phyloP scores from a whole-genome alignment of 1,140 invertebrate genomes.

The Hypsibius dujardini region DNA sequence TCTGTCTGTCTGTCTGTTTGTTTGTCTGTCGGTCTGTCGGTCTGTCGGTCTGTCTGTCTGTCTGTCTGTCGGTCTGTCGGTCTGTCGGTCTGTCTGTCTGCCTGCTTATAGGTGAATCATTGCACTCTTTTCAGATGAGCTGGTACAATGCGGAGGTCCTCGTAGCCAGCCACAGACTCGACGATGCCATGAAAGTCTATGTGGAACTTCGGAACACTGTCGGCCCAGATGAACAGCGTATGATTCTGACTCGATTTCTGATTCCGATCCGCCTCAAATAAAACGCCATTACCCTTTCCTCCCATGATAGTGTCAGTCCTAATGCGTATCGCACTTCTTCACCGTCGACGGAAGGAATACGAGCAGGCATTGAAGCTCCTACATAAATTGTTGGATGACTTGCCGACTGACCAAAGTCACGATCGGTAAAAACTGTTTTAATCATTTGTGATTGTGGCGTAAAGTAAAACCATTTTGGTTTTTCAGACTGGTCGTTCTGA shows the following conservation, averaged over 20 bases:
- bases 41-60: background rate
- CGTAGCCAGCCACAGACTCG: background rate
- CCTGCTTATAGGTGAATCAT: background rate
- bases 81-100: background rate
- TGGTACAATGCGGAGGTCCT: constrained; percentile 13
- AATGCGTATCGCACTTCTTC: background rate
- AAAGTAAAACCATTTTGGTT: background rate
- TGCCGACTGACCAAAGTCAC: background rate
- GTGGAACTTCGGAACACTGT: background rate
- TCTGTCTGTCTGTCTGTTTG: background rate
- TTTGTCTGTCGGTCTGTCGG: too few relatives aligned
- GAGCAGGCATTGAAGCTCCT: background rate
- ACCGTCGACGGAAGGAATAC: constrained; percentile 3
- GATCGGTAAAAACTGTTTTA: background rate
- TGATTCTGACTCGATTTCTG: background rate
- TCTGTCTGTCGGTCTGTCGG: background rate
- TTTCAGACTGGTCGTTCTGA: background rate
- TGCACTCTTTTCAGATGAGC: background rate
- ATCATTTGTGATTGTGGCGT: background rate
- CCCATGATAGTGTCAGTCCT: background rate
- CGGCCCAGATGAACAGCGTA: background rate
- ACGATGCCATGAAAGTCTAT: constrained; percentile 1
- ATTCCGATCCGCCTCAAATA: too few relatives aligned
- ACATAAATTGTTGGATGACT: constrained; percentile 1
- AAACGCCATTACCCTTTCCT: background rate